phyloP scores from a whole-genome alignment of 1,140 invertebrate species.

The Heliconius eleuchia region DNA sequence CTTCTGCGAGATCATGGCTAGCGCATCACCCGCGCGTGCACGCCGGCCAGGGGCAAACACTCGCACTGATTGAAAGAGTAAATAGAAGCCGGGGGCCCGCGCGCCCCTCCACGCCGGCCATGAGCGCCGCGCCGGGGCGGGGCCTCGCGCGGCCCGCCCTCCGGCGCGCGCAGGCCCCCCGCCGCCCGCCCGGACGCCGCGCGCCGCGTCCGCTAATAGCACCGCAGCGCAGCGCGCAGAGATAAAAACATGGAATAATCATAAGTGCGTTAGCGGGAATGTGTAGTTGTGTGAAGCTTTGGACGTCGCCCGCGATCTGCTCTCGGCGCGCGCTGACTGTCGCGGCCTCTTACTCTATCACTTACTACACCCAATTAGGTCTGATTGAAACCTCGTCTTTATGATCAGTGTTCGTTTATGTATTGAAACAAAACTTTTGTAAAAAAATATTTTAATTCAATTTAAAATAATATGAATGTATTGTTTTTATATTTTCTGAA shows the following conservation, averaged over 20 bases:
- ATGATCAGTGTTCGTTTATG: conserved; percentile 26
- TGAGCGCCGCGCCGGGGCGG: conserved; percentile 61
- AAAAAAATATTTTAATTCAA: not conserved
- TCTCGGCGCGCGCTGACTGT: conserved; percentile 29
- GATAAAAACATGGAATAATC: conserved; percentile 79
- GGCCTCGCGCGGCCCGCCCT: conserved; percentile 40
- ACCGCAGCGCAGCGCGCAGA: conserved; percentile 70
- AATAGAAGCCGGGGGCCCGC: conserved; percentile 75
- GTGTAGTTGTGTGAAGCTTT: conserved; percentile 72
- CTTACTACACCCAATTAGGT: conserved; percentile 24
- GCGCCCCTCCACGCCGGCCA: conserved; percentile 69
- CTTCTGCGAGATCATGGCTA: conserved; percentile 82
- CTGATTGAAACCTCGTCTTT: conserved; percentile 22
- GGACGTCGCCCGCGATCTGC: conserved; percentile 36
- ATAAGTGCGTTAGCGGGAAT: conserved; percentile 76
- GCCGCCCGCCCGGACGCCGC: conserved; percentile 34
- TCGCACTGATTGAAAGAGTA: conserved; percentile 81
- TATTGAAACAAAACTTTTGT: too few species aligned
- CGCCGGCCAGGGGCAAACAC: conserved; percentile 78
- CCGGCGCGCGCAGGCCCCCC: conserved; percentile 39
- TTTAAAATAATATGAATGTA: not conserved
- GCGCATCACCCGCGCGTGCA: conserved; percentile 80
- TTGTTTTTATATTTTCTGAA: not conserved
- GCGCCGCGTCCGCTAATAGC: conserved; percentile 65
- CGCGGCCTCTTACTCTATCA: conserved; percentile 26